Evolutionary conservation across 1,140 invertebrate genomes (phyloP), one percentile per base, ranked within the genome.

Genomic region (Trichomalopsis sarcophagae): DNA sequence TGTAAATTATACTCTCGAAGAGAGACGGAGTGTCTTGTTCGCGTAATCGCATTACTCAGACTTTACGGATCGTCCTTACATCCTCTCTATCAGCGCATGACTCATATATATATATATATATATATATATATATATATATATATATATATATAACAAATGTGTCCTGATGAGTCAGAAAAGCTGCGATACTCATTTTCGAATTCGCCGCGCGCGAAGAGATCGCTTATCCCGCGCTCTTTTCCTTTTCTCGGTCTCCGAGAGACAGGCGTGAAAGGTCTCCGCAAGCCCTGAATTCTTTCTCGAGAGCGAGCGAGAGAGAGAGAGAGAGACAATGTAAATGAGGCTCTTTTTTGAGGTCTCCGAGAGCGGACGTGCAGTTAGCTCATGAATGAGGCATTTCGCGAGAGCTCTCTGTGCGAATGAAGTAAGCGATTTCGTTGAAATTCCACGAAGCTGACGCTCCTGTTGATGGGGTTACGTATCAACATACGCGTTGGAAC

Each of bases 341-440:
- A 62, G 55, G 55, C 50, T 44, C 55, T 62, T 62, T 62, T 62
- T 62, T 62, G 55, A 62, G 55, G 55, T 62, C 55, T 62, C 55
- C 14, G 13, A 4, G 47, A 7, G 40, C 40, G 47, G 17, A 62
- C 55, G 55, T 62, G 55, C 55, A 62, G 17, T 62, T n/a, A 62
- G 17, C 55, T 62, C 55, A 62, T 62, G 55, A 62, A 62, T 62
- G 55, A 62, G 55, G 17, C 5, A 62, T 62, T 62, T 62, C 17
- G 55, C 17, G 5, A 55, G 17, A 55, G 5, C 17, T 7, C 6
- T 6, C 6, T 62, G 17, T 2, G 17, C 1, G 11, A 0, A 14
- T 62, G 55, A 21, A 62, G 55, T 62, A 62, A 62, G 55, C 55
- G 55, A 62, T 62, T 62, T 62, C 55, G 14, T 62, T 62, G 55